Conservation (phyloP, 2,797 vertebrate genomes). For the Rhynchotus rufescens region DNA sequence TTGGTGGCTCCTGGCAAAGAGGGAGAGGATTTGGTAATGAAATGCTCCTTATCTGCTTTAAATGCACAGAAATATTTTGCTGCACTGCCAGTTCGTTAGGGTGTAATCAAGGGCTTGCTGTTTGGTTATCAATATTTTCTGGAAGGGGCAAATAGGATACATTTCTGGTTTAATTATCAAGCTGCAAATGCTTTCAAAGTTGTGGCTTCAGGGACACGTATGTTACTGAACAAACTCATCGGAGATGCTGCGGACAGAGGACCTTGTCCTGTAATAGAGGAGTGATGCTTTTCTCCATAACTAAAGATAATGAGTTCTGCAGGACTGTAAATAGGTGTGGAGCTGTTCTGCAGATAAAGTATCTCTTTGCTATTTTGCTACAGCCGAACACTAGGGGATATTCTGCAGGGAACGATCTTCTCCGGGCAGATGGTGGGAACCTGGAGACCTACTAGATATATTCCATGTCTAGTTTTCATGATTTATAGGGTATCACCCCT, state of each 20-base stretch:
- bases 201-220: not conserved
- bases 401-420: constrained; percentile 59
- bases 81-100: not conserved
- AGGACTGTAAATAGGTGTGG: not conserved
- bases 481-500: constrained; percentile 32
- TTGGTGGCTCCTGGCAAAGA: constrained; percentile 64
- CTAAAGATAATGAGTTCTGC: constrained; percentile 47
- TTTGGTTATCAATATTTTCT: not conserved
- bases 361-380: not conserved
- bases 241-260: not conserved
- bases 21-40: constrained; percentile 50
- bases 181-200: not conserved
- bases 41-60: constrained; percentile 24
- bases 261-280: not conserved
- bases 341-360: constrained; percentile 45
- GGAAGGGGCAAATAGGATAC: not conserved
- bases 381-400: constrained; percentile 7
- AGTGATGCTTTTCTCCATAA: not conserved
- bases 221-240: not conserved
- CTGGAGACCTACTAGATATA: constrained; percentile 26
- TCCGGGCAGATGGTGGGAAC: constrained; percentile 34
- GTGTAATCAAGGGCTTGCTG: not conserved
- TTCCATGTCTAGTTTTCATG: constrained; percentile 50
- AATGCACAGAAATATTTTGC: not conserved
- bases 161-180: not conserved